These are phyloP conservation scores for Ispidina lecontei DNA, from an alignment of 2,797 vertebrate species.

Conservation along the genomic window DNA sequence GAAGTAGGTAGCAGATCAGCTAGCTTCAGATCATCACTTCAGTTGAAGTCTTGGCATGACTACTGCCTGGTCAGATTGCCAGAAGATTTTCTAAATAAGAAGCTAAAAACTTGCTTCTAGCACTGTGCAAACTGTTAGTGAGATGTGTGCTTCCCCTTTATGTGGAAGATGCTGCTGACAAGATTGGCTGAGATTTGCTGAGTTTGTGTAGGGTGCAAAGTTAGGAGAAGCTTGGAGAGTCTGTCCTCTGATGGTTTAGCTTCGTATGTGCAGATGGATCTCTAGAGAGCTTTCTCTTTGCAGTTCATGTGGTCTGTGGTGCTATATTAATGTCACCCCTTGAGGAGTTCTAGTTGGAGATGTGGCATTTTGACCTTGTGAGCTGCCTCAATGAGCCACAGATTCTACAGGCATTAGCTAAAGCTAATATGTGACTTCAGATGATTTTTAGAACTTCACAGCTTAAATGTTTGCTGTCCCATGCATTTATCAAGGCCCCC, in stretches of 20 bases:
- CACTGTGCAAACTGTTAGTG: not conserved
- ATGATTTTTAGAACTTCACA: not conserved
- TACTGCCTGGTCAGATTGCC: not conserved
- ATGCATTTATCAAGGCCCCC: not conserved
- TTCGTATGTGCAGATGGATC: not conserved
- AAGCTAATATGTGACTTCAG: not conserved
- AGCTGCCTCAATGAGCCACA: not conserved
- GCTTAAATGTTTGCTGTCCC: not conserved
- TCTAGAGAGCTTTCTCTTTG: not conserved
- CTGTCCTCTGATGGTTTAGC: not conserved
- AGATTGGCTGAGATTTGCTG: not conserved
- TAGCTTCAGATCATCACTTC: not conserved
- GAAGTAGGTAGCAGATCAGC: not conserved
- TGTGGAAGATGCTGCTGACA: not conserved
- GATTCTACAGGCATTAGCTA: not conserved
- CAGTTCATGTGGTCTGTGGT: not conserved
- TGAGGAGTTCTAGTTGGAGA: not conserved
- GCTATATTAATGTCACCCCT: not conserved
- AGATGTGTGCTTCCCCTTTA: not conserved
- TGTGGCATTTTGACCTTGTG: not conserved
- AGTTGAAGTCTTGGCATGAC: not conserved
- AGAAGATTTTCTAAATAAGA: not conserved
- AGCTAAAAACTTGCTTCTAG: not conserved
- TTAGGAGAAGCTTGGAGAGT: not conserved
- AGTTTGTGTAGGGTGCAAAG: not conserved